Evolutionary conservation across 2,888 invertebrate genomes (phyloP), one percentile per base, ranked within the genome.

Genomic region (Diarsia brunnea): DNA sequence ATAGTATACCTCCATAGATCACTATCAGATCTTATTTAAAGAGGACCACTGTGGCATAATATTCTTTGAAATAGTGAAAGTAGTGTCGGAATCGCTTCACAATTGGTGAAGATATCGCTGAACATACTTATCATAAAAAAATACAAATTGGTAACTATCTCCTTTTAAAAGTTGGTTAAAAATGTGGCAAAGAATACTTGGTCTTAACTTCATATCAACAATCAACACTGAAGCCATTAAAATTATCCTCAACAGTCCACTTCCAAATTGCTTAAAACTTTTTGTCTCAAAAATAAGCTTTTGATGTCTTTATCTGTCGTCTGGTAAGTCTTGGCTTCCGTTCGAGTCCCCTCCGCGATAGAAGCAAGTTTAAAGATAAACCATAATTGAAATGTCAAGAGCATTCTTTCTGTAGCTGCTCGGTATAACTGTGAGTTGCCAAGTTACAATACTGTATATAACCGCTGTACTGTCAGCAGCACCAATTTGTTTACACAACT

Each of bases 341-440:
- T 88, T 86, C 76, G 79, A 80, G 76, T 69, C 75, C 77, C 73
- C 68, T 79, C 31, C 75, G 72, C 88, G 84, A 89, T 88, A 87
- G 84, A 89, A 88, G 83, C 91, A 89, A 91, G 87, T 91, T 90
- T 89, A 88, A 90, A 93, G 94, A 94, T 93, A 94, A 93, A 91
- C 91, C 90, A 89, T 94, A 94, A 94, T 94, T 93, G 94, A 93
- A 94, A 93, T 91, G 94, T 94, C 94, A 94, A 87, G 88, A 91
- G 88, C 94, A 94, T 91, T 90, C 91, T 90, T 90, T 88, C 87
- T 89, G 83, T 80, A 82, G 85, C 88, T 84, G 82, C 76, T 75
- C 75, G 71, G 85, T 80, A 75, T 76, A 78, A 77, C 78, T 78
- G 51, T 45, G 77, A 75, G 68, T 83, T 85, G 82, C 78, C 74